Base-by-base conservation (phyloP, 1,140 invertebrate genomes). In the Ganaspis sp. region DNA sequence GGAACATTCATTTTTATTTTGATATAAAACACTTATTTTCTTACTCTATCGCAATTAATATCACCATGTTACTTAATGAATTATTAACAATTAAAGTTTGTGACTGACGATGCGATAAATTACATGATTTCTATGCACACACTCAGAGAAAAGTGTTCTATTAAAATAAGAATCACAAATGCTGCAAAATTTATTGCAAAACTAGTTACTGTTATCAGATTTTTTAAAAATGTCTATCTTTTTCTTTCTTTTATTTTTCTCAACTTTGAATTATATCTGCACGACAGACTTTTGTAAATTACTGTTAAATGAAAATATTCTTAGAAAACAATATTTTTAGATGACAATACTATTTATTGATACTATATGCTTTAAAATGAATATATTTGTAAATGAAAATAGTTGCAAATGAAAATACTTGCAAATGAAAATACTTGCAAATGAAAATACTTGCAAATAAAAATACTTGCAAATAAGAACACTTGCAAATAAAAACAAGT, bases 1-100 rank as follows among this genome's bases (percentile, higher is more conserved):
- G 77, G 74, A 78, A 79, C 74, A 74, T 76, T 79, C 69, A 70
- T 70, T 81, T 81, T 81, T 79, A 81, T 81, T 81, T 76, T 76
- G 72, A 76, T 81, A 81, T 70, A 81, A 81, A 81, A 81, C 76
- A 78, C 69, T 81, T 81, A 76, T 72, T 70, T 76, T 76, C 74
- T 72, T 79, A 78, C 73, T 53, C 70, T 72, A 79, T 74, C 71
- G 69, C 34, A 77, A 21, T 29, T 9, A 64, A 15, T 15, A 29
- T 64, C 26, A 64, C 58, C 45, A 49, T 49, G n/a, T 64, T 64
- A 64, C 23, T 64, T 64, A 26, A 64, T 34, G 58, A 64, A 64
- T 26, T 64, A 64, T 64, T 64, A 49, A 34, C 58, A 64, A 23
- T 64, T 23, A 64, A 64, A 15, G 58, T 64, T 64, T 15, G 29